These are phyloP conservation scores for Lepilemur ruficaudatus DNA, from an alignment of 2,797 vertebrate genomes.

Conservation along the genomic window DNA sequence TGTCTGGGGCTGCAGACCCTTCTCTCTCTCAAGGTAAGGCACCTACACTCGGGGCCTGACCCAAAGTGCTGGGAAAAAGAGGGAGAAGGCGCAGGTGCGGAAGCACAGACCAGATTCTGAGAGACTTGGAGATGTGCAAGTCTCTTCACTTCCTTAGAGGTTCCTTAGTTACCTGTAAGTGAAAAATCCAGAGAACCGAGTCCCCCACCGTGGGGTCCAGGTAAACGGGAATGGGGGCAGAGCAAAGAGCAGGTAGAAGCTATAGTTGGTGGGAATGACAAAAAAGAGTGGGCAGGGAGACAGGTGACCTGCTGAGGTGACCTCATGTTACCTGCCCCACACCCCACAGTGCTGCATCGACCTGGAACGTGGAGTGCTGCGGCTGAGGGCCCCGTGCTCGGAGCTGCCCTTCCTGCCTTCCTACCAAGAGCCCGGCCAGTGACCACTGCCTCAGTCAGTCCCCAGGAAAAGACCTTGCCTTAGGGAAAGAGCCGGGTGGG, in stretches of 20 bases:
- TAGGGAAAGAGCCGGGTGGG: slow-evolving; percentile 30
- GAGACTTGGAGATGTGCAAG: background rate
- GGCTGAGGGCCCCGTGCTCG: slow-evolving; percentile 85
- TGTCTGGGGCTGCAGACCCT: slow-evolving; percentile 92
- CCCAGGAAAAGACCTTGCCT: slow-evolving; percentile 33
- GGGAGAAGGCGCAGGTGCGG: background rate
- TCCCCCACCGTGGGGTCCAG: background rate
- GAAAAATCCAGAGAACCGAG: background rate
- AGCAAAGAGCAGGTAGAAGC: background rate
- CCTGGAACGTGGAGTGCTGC: slow-evolving; percentile 89
- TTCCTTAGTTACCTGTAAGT: background rate
- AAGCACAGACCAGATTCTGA: background rate
- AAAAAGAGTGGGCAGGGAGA: background rate
- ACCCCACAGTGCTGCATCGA: slow-evolving; percentile 91
- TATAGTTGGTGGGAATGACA: too few relatives aligned
- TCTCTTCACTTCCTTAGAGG: background rate
- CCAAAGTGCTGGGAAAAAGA: background rate
- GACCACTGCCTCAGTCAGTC: slow-evolving; percentile 22
- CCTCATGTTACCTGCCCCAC: background rate
- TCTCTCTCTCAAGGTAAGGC: slow-evolving; percentile 93
- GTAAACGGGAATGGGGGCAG: background rate
- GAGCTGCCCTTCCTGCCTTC: slow-evolving; percentile 91
- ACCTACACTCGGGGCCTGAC: background rate
- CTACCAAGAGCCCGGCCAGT: slow-evolving; percentile 78
- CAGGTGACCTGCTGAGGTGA: background rate